phyloP scores from a whole-genome alignment of 1,140 invertebrate species.

The Oppia nitens region DNA sequence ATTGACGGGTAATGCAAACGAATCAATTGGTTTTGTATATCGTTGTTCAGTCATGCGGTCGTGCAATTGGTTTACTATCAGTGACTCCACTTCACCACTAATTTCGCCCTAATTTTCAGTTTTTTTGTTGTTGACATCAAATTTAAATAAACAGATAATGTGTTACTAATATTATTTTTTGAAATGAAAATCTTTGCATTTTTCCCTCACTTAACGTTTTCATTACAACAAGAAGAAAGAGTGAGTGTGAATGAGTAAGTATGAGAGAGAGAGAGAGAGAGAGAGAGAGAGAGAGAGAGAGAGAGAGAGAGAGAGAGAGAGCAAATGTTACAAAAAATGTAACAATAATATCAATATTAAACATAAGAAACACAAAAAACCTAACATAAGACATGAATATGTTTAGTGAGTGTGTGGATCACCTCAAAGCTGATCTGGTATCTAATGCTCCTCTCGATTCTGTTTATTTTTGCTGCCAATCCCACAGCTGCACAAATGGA shows the following conservation, averaged over 20 bases:
- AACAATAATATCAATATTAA: neutral
- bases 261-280: neutral
- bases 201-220: neutral
- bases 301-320: neutral
- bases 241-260: neutral
- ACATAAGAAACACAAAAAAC: conserved; percentile 1
- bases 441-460: conserved; percentile 61
- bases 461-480: conserved; percentile 41
- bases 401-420: neutral
- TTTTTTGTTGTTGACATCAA: too few relatives aligned
- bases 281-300: neutral
- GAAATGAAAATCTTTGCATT: neutral
- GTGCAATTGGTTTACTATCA: conserved; percentile 39
- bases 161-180: too few relatives aligned
- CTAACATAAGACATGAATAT: conserved; percentile 1
- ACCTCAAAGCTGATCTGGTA: conserved; percentile 45
- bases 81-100: conserved; percentile 1
- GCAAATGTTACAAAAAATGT: too few relatives aligned
- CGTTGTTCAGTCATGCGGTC: conserved; percentile 69
- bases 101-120: too few relatives aligned
- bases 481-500: conserved; percentile 74
- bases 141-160: too few relatives aligned
- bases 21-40: conserved; percentile 48
- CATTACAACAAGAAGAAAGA: neutral
- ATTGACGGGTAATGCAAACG: conserved; percentile 34